Evolutionary conservation across 2,797 vertebrate genomes (phyloP).

Genomic region (Chromobotia macracanthus): DNA sequence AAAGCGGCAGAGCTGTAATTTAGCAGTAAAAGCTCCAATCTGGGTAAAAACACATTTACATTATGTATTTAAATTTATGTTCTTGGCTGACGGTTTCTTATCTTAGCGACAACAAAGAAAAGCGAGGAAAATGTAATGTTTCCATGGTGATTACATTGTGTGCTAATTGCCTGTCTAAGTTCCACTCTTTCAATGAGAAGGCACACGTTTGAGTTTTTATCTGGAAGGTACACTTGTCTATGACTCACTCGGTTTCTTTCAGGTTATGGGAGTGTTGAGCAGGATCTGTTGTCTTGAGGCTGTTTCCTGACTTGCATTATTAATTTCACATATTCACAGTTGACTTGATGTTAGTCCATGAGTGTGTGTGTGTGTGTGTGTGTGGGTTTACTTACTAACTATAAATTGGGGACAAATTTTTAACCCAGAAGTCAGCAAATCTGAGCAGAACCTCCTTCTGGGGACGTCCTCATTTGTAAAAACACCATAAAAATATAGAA

Average conservation of each 20-base stretch:
- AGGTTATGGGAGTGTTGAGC: not conserved
- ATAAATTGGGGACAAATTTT: too few relatives aligned
- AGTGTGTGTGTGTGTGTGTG: too few relatives aligned
- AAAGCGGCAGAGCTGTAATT: not conserved
- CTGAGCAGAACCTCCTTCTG: too few relatives aligned
- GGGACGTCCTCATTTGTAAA: too few relatives aligned
- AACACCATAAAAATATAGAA: too few relatives aligned
- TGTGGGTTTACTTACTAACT: too few relatives aligned
- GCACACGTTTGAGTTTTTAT: not conserved
- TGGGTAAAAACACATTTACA: not conserved
- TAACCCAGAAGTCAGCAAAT: too few relatives aligned
- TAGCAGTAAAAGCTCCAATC: conserved; percentile 1
- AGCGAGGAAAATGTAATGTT: not conserved
- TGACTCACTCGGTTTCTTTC: not conserved
- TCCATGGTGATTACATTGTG: not conserved
- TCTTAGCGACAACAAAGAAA: too few relatives aligned
- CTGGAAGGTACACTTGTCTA: not conserved
- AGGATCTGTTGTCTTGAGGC: too few relatives aligned
- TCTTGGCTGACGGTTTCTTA: not conserved
- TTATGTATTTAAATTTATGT: not conserved
- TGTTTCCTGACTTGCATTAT: too few relatives aligned
- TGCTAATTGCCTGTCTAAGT: not conserved
- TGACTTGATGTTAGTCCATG: too few relatives aligned
- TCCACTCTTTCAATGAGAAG: not conserved
- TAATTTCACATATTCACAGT: too few relatives aligned